A percentile compares a stretch with the other conserved stretches of the same genome.
These are phyloP conservation scores for Caenorhabditis uteleia DNA, from an alignment of 2,888 invertebrate genomes.

Conservation along the genomic window DNA sequence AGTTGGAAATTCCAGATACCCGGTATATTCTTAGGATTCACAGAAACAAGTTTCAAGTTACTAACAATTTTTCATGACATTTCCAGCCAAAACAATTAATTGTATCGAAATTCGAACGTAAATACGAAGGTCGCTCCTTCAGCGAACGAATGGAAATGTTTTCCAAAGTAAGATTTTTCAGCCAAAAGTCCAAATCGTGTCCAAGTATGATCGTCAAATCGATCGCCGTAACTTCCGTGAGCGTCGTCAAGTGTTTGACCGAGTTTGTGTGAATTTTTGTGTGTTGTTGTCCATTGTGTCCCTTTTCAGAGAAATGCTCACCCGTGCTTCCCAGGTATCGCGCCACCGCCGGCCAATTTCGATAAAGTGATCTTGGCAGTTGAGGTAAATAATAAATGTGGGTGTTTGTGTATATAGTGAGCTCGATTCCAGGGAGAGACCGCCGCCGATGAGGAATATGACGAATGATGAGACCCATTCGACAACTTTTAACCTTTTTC, in stretches of 20 bases:
- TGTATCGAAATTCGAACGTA: slow-evolving; percentile 96
- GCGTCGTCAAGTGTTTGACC: slow-evolving; percentile 64
- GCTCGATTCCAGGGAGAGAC: slow-evolving; percentile 22
- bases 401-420: background rate
- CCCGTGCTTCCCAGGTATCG: slow-evolving; percentile 67
- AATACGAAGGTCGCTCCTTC: slow-evolving; percentile 81
- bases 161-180: slow-evolving; percentile 46
- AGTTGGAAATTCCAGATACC: slow-evolving; percentile 50
- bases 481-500: background rate
- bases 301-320: slow-evolving; percentile 61
- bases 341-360: slow-evolving; percentile 61
- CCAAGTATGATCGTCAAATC: slow-evolving; percentile 96
- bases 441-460: slow-evolving; percentile 45
- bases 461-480: slow-evolving; percentile 13
- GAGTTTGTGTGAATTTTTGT: slow-evolving; percentile 42
- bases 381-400: slow-evolving; percentile 19
- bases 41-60: background rate
- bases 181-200: slow-evolving; percentile 98
- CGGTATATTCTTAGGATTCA: slow-evolving; percentile 23
- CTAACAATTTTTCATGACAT: background rate
- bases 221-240: slow-evolving; percentile 79
- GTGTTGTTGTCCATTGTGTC: too few species aligned
- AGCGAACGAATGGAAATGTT: slow-evolving; percentile 47
- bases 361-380: slow-evolving; percentile 47
- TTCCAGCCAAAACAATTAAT: slow-evolving; percentile 91